These are phyloP conservation scores for Eupithecia inturbata DNA, from an alignment of 2,888 invertebrate genomes.

Conservation along the genomic window DNA sequence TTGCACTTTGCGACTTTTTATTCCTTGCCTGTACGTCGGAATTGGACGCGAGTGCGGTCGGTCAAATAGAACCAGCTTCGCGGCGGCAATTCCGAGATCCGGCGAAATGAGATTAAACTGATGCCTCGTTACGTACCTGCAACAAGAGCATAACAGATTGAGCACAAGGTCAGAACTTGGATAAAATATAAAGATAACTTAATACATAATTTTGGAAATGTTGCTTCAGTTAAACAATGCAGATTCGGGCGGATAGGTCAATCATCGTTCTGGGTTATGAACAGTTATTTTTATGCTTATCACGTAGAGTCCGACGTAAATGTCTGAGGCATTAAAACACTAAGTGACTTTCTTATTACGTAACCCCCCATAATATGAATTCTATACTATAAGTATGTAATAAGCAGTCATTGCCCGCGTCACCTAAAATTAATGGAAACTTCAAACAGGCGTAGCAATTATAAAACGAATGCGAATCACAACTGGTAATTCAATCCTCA, in stretches of 20 bases:
- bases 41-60: conserved; percentile 57
- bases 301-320: not conserved
- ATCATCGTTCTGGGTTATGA: not conserved
- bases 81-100: conserved; percentile 47
- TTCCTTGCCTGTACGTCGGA: conserved; percentile 56
- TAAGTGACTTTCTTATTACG: not conserved
- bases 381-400: not conserved
- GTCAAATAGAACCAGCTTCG: conserved; percentile 58
- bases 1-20: conserved; percentile 75
- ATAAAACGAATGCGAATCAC: conserved; percentile 28
- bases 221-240: too few relatives aligned
- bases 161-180: conserved; percentile 34
- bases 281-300: not conserved
- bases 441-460: conserved; percentile 16
- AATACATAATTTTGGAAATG: not conserved
- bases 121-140: conserved; percentile 59
- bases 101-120: conserved; percentile 38
- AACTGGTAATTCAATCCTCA: conserved; percentile 53
- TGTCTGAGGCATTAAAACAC: not conserved
- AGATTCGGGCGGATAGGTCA: not conserved
- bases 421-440: conserved; percentile 17
- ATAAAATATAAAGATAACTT: not conserved
- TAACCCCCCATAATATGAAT: not conserved
- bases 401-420: conserved; percentile 2
- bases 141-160: conserved; percentile 52